Evolutionary conservation across 2,113 vertebrate genomes (phyloP), one percentile per base, ranked within the genome.

Genomic region (Tyto alba): DNA sequence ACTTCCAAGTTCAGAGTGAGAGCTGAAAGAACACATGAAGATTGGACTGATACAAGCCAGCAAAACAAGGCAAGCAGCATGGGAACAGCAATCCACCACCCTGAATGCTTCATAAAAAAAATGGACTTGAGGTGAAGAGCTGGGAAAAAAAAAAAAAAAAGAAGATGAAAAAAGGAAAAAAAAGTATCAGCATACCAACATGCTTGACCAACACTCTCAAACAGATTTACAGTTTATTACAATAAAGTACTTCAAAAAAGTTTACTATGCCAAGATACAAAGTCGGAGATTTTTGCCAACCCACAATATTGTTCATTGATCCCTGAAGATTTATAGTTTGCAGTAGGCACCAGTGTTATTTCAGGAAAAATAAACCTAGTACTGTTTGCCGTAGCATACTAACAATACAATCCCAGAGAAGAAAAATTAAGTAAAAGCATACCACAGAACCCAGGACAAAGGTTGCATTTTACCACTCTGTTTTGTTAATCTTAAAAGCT

Each of bases 401-500:
- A 75, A 92, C 40, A 83, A 68, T 68, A 89, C 77, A 87, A 87
- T 25, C 26, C n/a, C 1, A 1, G 69, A 85, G 43, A 64, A 77
- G 45, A 93, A 90, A 80, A 60, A 83, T 10, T 7, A 53, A 73
- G 16, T 57, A 67, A 91, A 93, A 95, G 64, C 59, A 47, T 12
- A 85, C 10, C 20, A 29, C 72, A 72, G 68, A 83, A 77, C 22
- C 25, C 62, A 53, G 62, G 53, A 91, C 64, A 88, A 85, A 93
- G 50, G 55, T 17, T 92, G 72, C 32, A 73, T 50, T 78, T 88
- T 80, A 71, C 30, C 26, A 56, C 57, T 82, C 48, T 56, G 16
- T 47, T 91, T 89, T 88, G 82, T 62, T 78, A 59, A 91, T 84
- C 79, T 89, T 50, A 77, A 88, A 88, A 68, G 27, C 48, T 85